These are phyloP conservation scores for Sebastes iracundus DNA, from an alignment of 2,797 vertebrate species.

Conservation along the genomic window DNA sequence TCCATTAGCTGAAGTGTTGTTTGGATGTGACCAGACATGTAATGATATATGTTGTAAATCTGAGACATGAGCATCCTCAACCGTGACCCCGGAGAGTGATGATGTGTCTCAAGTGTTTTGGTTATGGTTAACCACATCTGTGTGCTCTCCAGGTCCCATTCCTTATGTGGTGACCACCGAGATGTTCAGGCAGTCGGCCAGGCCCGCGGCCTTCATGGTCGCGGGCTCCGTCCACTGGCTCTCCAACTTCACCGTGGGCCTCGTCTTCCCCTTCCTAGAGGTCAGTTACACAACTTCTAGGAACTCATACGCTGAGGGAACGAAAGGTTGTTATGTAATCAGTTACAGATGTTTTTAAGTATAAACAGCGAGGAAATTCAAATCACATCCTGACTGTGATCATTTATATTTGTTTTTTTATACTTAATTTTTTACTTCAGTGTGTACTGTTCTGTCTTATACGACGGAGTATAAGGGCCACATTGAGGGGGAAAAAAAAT, in stretches of 20 bases:
- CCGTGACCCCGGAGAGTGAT: conserved; percentile 19
- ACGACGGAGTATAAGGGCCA: rapidly evolving
- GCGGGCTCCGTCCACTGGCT: conserved; percentile 95
- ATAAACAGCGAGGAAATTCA: neutral
- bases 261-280: conserved; percentile 92
- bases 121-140: conserved; percentile 36
- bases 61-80: conserved; percentile 34
- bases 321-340: neutral
- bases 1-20: conserved; percentile 71
- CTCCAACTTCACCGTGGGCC: conserved; percentile 91
- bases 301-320: neutral
- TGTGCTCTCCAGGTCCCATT: conserved; percentile 87
- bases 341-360: neutral
- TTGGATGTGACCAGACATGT: conserved; percentile 62
- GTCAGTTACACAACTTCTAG: conserved; percentile 69
- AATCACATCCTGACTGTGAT: neutral
- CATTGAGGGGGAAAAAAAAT: too few relatives aligned
- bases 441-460: neutral
- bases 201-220: conserved; percentile 92
- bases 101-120: conserved; percentile 38
- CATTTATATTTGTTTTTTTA: neutral
- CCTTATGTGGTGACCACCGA: conserved; percentile 90
- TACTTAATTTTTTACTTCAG: neutral
- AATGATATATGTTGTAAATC: conserved; percentile 51
- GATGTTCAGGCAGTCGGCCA: conserved; percentile 94